Percentiles rank a stretch among this genome's conserved stretches.
Evolutionary conservation across 2,888 invertebrate genomes (phyloP).

Genomic region (Thecophora atra): DNA sequence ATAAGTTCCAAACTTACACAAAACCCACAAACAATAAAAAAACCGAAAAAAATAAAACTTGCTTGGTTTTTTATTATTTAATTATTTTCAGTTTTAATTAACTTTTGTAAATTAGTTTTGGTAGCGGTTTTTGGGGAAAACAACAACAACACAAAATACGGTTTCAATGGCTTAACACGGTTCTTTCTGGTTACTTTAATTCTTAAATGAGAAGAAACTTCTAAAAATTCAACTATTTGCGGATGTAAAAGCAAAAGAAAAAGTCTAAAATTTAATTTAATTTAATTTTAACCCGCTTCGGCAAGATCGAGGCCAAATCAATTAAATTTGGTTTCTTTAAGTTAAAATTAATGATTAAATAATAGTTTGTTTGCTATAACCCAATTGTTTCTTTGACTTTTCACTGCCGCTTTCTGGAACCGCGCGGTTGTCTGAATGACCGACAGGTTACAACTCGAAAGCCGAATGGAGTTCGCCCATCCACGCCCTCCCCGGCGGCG

Average conservation of each 20-base stretch:
- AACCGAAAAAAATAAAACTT: constrained; percentile 19
- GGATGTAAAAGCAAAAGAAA: too few relatives aligned
- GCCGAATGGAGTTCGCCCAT: constrained; percentile 63
- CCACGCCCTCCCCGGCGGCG: constrained; percentile 48
- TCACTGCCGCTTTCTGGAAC: constrained; percentile 32
- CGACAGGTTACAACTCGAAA: constrained; percentile 58
- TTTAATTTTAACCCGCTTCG: too few relatives aligned
- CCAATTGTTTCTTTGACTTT: constrained; percentile 13
- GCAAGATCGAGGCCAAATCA: too few relatives aligned
- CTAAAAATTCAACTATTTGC: too few relatives aligned
- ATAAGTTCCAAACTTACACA: constrained; percentile 36
- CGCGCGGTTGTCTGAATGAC: neutral
- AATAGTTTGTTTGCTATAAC: neutral
- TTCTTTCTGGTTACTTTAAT: too few relatives aligned
- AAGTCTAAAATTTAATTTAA: too few relatives aligned
- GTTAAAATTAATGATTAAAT: too few relatives aligned
- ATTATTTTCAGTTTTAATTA: neutral
- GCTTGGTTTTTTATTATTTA: constrained; percentile 11
- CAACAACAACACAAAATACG: neutral
- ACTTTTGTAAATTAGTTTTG: neutral
- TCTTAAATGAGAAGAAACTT: too few relatives aligned
- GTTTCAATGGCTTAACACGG: constrained; percentile 4
- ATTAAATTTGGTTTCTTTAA: too few relatives aligned
- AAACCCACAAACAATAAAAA: constrained; percentile 39
- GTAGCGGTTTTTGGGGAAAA: neutral